Percentiles rank a stretch among this genome's conserved stretches.
Conservation (phyloP, 2,888 invertebrate species). For the Sympetrum striolatum region DNA sequence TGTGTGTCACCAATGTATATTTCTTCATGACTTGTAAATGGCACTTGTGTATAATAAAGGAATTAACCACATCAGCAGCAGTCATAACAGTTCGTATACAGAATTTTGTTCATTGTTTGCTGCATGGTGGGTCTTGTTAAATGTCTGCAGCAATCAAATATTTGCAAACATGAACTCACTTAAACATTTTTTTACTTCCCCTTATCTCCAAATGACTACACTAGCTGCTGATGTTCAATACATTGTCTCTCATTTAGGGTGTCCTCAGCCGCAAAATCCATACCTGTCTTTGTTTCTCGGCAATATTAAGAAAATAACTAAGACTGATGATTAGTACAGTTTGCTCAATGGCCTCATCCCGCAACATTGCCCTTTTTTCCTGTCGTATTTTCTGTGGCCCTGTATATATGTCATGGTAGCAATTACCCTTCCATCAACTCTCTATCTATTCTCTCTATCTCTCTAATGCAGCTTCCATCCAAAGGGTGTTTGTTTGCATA, state of each 20-base stretch:
- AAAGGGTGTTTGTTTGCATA: slow-evolving; percentile 6
- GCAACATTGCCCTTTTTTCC: slow-evolving; percentile 22
- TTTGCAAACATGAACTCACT: not conserved
- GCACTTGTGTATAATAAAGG: slow-evolving; percentile 39
- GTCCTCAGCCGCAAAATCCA: slow-evolving; percentile 17
- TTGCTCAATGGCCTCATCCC: slow-evolving; percentile 43
- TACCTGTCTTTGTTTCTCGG: slow-evolving; percentile 37
- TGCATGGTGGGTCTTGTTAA: slow-evolving; percentile 15
- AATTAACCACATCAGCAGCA: slow-evolving; percentile 35
- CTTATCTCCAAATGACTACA: slow-evolving; percentile 2
- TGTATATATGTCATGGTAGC: not conserved
- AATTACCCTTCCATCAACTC: not conserved
- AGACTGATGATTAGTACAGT: slow-evolving; percentile 42
- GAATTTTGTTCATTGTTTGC: not conserved
- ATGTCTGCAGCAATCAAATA: slow-evolving; percentile 7
- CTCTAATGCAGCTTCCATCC: slow-evolving; percentile 11
- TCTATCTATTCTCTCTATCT: not conserved
- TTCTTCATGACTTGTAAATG: slow-evolving; percentile 42
- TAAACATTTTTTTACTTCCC: slow-evolving; percentile 4
- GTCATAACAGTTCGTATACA: slow-evolving; percentile 4
- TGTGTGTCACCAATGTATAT: slow-evolving; percentile 43
- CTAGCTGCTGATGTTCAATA: slow-evolving; percentile 40
- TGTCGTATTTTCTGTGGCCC: slow-evolving; percentile 3
- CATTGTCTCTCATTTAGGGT: slow-evolving; percentile 22
- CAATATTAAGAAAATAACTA: slow-evolving; percentile 43